Evolutionary conservation across 2,888 invertebrate genomes (phyloP), one percentile per base, ranked within the genome.

Genomic region (Pterostichus madidus): DNA sequence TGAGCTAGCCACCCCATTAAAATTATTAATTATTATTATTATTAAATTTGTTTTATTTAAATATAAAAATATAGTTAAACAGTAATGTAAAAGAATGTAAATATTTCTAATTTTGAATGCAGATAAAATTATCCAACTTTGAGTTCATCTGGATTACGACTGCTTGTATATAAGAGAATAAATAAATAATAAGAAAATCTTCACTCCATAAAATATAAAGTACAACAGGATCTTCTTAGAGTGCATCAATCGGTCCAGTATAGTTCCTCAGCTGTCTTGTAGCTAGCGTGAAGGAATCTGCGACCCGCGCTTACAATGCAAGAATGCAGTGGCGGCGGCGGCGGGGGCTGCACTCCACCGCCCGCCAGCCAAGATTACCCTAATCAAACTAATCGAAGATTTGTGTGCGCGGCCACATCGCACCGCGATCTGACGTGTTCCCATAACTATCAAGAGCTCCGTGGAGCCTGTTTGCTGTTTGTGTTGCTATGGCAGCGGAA

Each of bases 381-480:
- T 87, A 87, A 87, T 87, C 87, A 86, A 86, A 85, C 86, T 87
- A 87, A 87, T 87, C 87, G 87, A 86, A 87, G 86, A 87, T 87
- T 87, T 87, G 77, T 77, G 77, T 56, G 56, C 46, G 39, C 44
- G 7, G 15, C 15, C 32, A 46, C 46, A 39, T 35, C 17, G 17
- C 32, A 24, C 53, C 52, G 24, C 53, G 35, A 15, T 32, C n/a
- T 31, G 39, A 31, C 35, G 32, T 77, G 77, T 77, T 77, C 53
- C 35, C 53, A 56, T 56, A 77, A 49, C 46, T 52, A 46, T 75
- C 49, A 44, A 17, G 49, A 10, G 49, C 49, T 49, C 8, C 5
- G 49, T 2, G n/a, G 49, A 49, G 49, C 68, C 5, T 13, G 32
- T 46, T 46, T 46, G 24, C 24, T 24, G 24, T 24, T 24, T 24